Base-by-base conservation (phyloP, 2,797 vertebrate genomes). In the Echeneis naucrates region DNA sequence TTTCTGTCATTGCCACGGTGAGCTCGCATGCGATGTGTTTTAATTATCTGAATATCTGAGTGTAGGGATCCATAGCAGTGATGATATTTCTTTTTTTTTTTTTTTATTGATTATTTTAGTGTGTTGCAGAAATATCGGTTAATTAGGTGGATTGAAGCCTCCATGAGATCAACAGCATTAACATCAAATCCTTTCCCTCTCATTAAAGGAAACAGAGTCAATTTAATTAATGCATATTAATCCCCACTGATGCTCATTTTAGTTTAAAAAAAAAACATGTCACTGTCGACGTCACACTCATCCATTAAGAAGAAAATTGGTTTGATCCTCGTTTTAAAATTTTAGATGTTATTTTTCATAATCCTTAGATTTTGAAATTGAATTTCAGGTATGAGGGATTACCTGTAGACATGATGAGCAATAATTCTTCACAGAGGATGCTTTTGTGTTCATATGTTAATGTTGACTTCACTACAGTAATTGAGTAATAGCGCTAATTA, bases 201-300 rank as follows among this genome's bases (percentile, higher is more conserved):
- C 95, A 97, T 98, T 98, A 98, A 96, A 96, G 91, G 91, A 96
- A 96, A 96, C 94, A 95, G 95, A 97, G 95, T 96, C 94, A 95
- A 96, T 97, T 97, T 97, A 98, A 98, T 98, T 97, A 98, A 97
- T 96, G 94, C 95, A 94, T 95, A 96, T 96, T 98, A 98, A 97
- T 98, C 95, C 94, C 90, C 87, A 92, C 94, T 95, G 95, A 97
- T 96, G 96, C 96, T 97, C 95, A 96, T 96, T 97, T 96, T 92
- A 94, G 94, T 93, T 95, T 90, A 48, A 48, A 52, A 58, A 78
- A 93, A 94, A 95, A 93, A 89, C 92, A 89, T 56, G 68, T 67
- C 83, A 59, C 78, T 72, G 67, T 77, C 68, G 62, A 84, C 80
- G 87, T 92, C 85, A 89, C 77, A 90, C 87, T 83, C 55, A 65